Evolutionary conservation across 2,113 vertebrate genomes (phyloP), one percentile per base, ranked within the genome.

Genomic region (Myanophis thanlyinensis): DNA sequence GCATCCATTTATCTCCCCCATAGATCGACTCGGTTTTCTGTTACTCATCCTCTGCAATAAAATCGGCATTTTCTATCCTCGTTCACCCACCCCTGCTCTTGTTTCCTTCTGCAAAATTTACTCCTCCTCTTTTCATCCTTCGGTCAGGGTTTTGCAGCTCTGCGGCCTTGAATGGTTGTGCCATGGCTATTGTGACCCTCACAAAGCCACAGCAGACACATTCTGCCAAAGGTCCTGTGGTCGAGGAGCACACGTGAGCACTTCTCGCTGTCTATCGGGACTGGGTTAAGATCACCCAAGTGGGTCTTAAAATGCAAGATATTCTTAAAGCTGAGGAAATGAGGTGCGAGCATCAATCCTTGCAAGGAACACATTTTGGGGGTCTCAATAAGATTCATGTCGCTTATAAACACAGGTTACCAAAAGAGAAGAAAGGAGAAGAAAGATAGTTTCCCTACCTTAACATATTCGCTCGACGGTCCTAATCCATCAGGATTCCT

Each of bases 391-490:
- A 40, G n/a, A 80, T 20, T 40, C 18, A 40, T 20, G 40, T 6
- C 2, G 15, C 18, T 8, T 20, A 20, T 40, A 20, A 80, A 40
- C 13, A 3, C 35, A 15, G 12, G 4, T 47, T n/a, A 12, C 35
- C 40, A 0, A 15, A 23, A 15, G 4, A 48, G 10, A 4, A 85
- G 11, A 47, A 30, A 11, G 23, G 18, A 46, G 5, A 25, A 25
- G 1, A 47, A 1, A 35, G 13, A 4, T 2, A 0, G 22, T 0
- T 1, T 94, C 98, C 95, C 95, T 98, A 98, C 98, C 98, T 98
- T 98, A 59, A 98, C 98, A 0, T 98, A 98, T 92, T 98, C 98
- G 0, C 97, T 97, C 4, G 96, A 90, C 0, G 97, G 93, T 91
- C 98, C 98, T 10, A 90, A 96, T 86, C 97, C 97, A 88, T 95